Evolutionary conservation across 2,888 invertebrate genomes (phyloP).

Genomic region (Carterocephalus palaemon): DNA sequence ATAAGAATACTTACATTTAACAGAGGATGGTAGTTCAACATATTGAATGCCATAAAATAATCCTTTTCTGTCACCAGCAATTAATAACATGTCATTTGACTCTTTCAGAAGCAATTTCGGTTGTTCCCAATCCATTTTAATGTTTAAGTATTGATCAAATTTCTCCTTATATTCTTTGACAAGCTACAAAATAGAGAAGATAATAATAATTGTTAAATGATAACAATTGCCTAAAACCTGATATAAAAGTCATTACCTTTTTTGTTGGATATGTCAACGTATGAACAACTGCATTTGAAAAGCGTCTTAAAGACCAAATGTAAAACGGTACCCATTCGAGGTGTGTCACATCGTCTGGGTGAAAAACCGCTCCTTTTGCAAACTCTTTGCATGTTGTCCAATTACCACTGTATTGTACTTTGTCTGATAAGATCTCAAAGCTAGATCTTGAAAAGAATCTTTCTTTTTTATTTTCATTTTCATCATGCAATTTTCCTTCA

Average conservation of each 20-base stretch:
- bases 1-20: slow-evolving; percentile 36
- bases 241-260: slow-evolving; percentile 47
- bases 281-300: slow-evolving; percentile 35
- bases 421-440: slow-evolving; percentile 2
- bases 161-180: slow-evolving; percentile 42
- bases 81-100: slow-evolving; percentile 40
- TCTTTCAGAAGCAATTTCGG: slow-evolving; percentile 50
- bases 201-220: too few species aligned
- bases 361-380: slow-evolving; percentile 41
- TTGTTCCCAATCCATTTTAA: slow-evolving; percentile 49
- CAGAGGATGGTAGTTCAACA: slow-evolving; percentile 34
- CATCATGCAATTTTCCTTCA: not conserved
- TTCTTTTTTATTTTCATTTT: not conserved
- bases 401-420: slow-evolving; percentile 25
- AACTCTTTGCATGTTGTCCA: slow-evolving; percentile 60
- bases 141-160: slow-evolving; percentile 36
- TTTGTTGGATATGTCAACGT: slow-evolving; percentile 49
- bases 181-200: slow-evolving; percentile 34
- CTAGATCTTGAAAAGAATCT: slow-evolving; percentile 7
- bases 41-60: slow-evolving; percentile 44
- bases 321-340: slow-evolving; percentile 59
- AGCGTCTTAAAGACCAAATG: slow-evolving; percentile 42
- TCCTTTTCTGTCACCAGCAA: slow-evolving; percentile 51
- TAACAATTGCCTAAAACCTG: too few species aligned
- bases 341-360: slow-evolving; percentile 51